These are phyloP conservation scores for Enteromius radiatus DNA, from an alignment of 2,797 vertebrate species.

Conservation along the genomic window DNA sequence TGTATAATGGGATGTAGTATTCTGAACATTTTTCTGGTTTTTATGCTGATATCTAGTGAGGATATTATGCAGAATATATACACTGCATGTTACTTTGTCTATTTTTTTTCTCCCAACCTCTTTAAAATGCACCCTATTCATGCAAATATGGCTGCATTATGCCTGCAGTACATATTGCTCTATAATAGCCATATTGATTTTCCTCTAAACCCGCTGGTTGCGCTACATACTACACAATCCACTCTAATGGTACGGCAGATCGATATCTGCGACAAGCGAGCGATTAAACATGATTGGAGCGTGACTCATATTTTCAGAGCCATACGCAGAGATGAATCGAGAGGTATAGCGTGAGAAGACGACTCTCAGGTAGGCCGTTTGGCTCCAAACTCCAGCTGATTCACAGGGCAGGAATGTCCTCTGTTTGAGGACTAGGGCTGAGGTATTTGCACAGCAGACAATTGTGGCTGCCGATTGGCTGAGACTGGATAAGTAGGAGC, in stretches of 20 bases:
- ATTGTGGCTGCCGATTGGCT: constrained; percentile 27
- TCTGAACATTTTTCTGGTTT: not conserved
- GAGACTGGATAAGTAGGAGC: constrained; percentile 23
- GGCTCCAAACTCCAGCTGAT: constrained; percentile 48
- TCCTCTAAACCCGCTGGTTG: constrained; percentile 34
- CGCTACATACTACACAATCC: constrained; percentile 10
- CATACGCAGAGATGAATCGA: not conserved
- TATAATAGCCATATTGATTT: constrained; percentile 56
- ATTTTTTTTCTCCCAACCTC: not conserved
- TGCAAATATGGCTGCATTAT: not conserved
- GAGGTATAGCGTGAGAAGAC: constrained; percentile 53
- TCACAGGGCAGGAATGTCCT: constrained; percentile 55
- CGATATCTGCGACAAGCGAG: constrained; percentile 24
- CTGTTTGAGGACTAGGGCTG: constrained; percentile 28
- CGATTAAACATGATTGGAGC: constrained; percentile 48
- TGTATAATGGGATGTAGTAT: not conserved
- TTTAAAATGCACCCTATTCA: constrained; percentile 1
- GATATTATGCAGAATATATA: not conserved
- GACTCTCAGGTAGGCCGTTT: constrained; percentile 36
- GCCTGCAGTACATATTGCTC: constrained; percentile 1
- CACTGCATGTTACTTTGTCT: not conserved
- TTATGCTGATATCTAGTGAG: not conserved
- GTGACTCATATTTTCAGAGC: constrained; percentile 42
- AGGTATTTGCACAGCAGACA: constrained; percentile 39
- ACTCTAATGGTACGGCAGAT: constrained; percentile 38